Conservation (phyloP, 2,113 vertebrate genomes). For the Eptatretus burgeri region DNA sequence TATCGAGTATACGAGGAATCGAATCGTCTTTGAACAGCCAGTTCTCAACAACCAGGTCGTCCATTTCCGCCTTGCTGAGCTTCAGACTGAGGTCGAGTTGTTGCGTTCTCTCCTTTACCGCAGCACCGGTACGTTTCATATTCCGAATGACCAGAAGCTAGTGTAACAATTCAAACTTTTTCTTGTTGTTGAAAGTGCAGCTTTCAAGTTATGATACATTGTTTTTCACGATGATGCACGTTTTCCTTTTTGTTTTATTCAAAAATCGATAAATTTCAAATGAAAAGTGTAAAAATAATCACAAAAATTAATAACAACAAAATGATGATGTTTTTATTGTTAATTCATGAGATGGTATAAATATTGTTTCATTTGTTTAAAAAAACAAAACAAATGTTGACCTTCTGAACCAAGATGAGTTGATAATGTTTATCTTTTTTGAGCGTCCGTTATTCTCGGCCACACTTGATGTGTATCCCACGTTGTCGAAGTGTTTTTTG, state of each 20-base stretch:
- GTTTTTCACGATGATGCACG: no score
- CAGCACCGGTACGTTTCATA: constrained; percentile 18
- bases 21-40: constrained; percentile 24
- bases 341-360: background rate
- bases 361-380: constrained; percentile 2
- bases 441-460: no score
- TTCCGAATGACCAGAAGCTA: background rate
- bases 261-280: no score
- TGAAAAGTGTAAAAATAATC: no score
- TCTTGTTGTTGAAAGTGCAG: no score
- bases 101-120: constrained; percentile 32
- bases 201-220: no score
- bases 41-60: constrained; percentile 37
- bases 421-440: background rate
- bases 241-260: no score
- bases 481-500: background rate
- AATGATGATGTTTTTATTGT: background rate
- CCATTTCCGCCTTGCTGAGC: constrained; percentile 39
- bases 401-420: background rate
- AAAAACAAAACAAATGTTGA: background rate
- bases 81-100: constrained; percentile 37
- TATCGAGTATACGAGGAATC: constrained; percentile 26
- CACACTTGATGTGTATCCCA: no score
- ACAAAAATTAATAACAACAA: no score
- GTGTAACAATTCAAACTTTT: background rate